Conservation (phyloP, 1,140 invertebrate genomes). For the Armadillidium nasatum region DNA sequence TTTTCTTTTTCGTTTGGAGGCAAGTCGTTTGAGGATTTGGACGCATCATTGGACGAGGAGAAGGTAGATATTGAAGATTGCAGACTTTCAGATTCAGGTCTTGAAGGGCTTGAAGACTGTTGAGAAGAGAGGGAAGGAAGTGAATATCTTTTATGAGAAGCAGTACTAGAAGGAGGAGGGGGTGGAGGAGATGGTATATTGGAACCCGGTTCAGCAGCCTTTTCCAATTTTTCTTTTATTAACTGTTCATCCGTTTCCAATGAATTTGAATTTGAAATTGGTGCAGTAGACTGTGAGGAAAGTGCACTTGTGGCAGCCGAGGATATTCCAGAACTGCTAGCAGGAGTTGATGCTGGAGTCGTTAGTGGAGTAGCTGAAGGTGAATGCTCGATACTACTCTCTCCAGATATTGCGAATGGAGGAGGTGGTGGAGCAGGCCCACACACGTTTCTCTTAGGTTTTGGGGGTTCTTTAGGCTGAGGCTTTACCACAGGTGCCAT, state of each 20-base stretch:
- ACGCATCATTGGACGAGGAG: slow-evolving; percentile 14
- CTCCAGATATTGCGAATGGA: slow-evolving; percentile 33
- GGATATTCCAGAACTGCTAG: slow-evolving; percentile 48
- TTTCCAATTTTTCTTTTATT: neutral
- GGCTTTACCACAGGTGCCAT: slow-evolving; percentile 36
- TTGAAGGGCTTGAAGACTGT: slow-evolving; percentile 22
- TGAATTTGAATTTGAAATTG: slow-evolving; percentile 1
- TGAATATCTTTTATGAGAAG: slow-evolving; percentile 25
- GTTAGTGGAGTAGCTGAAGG: slow-evolving; percentile 22
- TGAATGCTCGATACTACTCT: slow-evolving; percentile 21
- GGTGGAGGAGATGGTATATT: slow-evolving; percentile 47
- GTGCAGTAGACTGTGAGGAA: slow-evolving; percentile 25
- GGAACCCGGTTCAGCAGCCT: slow-evolving; percentile 44
- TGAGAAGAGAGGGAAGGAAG: slow-evolving; percentile 34
- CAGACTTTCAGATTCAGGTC: neutral
- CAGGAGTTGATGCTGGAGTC: slow-evolving; percentile 41
- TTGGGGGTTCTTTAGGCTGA: slow-evolving; percentile 40
- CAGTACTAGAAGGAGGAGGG: slow-evolving; percentile 37
- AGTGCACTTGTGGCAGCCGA: slow-evolving; percentile 40
- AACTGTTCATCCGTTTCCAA: neutral
- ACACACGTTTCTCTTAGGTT: slow-evolving; percentile 38
- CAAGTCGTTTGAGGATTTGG: neutral
- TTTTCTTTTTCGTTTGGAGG: too few species aligned
- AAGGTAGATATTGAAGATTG: slow-evolving; percentile 18
- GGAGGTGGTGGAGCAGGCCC: slow-evolving; percentile 42